phyloP scores from a whole-genome alignment of 2,888 invertebrate genomes.

The Penaeus monodon region DNA sequence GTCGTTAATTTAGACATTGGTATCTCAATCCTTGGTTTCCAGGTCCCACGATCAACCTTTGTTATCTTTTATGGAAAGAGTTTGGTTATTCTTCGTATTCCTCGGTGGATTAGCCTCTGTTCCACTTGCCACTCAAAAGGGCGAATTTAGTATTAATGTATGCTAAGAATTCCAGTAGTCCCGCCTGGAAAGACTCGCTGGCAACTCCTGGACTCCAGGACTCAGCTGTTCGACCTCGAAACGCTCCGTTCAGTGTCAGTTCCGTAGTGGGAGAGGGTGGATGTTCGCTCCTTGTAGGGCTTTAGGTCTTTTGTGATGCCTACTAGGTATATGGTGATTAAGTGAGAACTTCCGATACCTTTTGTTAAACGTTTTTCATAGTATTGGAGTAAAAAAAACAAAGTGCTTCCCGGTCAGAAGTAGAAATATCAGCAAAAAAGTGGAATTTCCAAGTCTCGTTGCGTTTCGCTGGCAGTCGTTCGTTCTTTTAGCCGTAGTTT shows the following conservation, averaged over 20 bases:
- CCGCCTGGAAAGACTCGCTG: too few species aligned
- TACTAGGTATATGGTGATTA: constrained; percentile 12
- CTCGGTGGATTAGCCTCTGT: too few species aligned
- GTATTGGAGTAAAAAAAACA: background rate
- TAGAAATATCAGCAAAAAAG: constrained; percentile 14
- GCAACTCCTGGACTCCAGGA: background rate
- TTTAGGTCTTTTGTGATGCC: constrained; percentile 45
- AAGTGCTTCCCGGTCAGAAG: background rate
- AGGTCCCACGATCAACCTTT: too few species aligned
- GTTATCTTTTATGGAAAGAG: too few species aligned
- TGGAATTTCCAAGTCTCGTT: constrained; percentile 18
- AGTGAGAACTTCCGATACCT: constrained; percentile 13
- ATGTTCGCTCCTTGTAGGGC: constrained; percentile 23
- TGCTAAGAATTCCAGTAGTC: too few species aligned
- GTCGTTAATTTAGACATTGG: too few species aligned
- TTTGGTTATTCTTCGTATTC: too few species aligned
- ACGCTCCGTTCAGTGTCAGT: constrained; percentile 49
- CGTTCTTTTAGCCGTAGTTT: constrained; percentile 5
- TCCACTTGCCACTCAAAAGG: too few species aligned
- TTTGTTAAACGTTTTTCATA: background rate
- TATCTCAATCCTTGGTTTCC: too few species aligned
- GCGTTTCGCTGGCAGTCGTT: constrained; percentile 37
- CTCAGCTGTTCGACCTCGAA: constrained; percentile 59
- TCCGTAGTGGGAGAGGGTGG: constrained; percentile 46
- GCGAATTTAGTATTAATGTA: too few species aligned